Evolutionary conservation across 2,797 vertebrate genomes (phyloP).

Genomic region (Allobates femoralis): DNA sequence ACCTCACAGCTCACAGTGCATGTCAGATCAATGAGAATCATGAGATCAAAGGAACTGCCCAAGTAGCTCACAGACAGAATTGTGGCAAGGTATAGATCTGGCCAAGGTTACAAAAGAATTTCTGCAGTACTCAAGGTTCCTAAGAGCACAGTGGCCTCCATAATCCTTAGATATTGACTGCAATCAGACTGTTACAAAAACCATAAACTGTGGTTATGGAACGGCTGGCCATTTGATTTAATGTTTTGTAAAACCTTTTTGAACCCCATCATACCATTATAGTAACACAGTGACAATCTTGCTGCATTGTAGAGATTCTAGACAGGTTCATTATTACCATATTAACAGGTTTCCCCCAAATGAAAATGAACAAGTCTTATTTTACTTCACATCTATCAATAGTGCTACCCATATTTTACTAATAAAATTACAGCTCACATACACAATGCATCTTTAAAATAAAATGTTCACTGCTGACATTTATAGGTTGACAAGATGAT

Average conservation of each 20-base stretch:
- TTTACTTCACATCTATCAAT: neutral
- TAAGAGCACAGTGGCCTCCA: no score
- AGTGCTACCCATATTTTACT: neutral
- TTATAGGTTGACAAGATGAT: conserved; percentile 28
- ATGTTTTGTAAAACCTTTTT: neutral
- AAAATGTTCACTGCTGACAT: conserved; percentile 12
- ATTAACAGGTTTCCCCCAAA: neutral
- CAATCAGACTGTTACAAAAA: no score
- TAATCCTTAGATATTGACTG: no score
- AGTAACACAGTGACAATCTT: neutral
- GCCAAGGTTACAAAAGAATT: no score
- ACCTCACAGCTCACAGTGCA: no score
- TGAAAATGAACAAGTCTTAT: neutral
- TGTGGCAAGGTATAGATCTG: no score
- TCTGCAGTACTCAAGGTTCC: no score
- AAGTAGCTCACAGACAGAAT: no score
- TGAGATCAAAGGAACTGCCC: no score
- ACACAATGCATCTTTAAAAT: neutral
- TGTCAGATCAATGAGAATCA: no score
- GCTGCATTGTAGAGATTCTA: neutral
- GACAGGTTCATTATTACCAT: neutral
- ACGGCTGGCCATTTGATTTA: no score
- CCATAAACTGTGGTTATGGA: no score
- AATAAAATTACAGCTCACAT: neutral
- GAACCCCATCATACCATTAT: neutral